Conservation (phyloP, 2,888 invertebrate species). For the Petrolisthes cinctipes region DNA sequence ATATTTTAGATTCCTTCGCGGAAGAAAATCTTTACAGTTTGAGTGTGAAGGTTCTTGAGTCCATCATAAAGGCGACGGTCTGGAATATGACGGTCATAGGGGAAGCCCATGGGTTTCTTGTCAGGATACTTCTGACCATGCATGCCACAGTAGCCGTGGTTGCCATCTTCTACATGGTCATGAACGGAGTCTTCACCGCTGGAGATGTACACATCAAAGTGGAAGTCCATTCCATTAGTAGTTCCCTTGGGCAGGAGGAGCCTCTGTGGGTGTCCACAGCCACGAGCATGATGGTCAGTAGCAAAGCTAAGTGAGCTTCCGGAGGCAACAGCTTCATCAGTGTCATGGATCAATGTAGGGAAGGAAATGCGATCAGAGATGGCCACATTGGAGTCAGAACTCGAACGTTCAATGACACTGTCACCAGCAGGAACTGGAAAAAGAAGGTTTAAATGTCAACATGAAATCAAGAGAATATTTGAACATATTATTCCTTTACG, state of each 20-base stretch:
- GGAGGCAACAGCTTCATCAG: constrained; percentile 64
- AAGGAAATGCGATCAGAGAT: constrained; percentile 67
- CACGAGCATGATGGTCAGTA: constrained; percentile 66
- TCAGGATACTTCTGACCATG: constrained; percentile 84
- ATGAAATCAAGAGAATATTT: background rate
- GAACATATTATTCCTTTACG: background rate
- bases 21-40: constrained; percentile 57
- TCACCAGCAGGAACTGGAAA: constrained; percentile 72
- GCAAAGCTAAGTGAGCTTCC: constrained; percentile 22
- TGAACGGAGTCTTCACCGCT: constrained; percentile 70
- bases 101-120: constrained; percentile 86
- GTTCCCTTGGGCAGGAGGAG: constrained; percentile 80
- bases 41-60: constrained; percentile 63
- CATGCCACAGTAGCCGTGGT: constrained; percentile 81
- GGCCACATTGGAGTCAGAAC: constrained; percentile 67
- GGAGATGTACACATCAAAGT: constrained; percentile 75
- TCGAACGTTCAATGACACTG: constrained; percentile 66
- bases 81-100: constrained; percentile 76
- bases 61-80: constrained; percentile 46
- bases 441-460: background rate
- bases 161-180: constrained; percentile 66
- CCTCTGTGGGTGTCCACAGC: constrained; percentile 79
- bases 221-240: constrained; percentile 77
- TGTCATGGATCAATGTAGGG: constrained; percentile 66
- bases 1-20: background rate